A percentile compares a stretch with the other conserved stretches of the same genome.
Evolutionary conservation across 2,113 vertebrate species (phyloP).

Genomic region (Dipodomys merriami): DNA sequence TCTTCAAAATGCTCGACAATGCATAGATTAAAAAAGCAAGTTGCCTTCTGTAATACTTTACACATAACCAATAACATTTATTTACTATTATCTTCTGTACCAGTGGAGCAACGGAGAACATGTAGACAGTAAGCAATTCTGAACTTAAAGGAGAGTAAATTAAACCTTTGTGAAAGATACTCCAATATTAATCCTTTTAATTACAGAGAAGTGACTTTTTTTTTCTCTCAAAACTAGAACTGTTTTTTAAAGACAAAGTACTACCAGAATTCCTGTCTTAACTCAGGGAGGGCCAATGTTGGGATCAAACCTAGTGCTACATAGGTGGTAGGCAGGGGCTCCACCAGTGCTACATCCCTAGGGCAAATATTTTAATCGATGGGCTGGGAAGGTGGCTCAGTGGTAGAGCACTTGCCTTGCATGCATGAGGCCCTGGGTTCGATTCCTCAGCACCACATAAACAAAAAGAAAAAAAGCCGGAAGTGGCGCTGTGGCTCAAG

Average conservation of each 20-base stretch:
- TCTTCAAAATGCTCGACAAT: slow-evolving; percentile 85
- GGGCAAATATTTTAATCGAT: neutral
- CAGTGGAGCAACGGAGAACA: slow-evolving; percentile 57
- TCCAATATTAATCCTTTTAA: neutral
- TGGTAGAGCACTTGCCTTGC: no score
- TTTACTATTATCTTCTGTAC: slow-evolving; percentile 71
- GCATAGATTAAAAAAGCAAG: slow-evolving; percentile 90
- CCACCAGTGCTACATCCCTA: neutral
- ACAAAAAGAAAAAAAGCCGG: no score
- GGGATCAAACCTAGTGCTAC: neutral
- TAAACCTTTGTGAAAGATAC: neutral
- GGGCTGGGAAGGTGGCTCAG: no score
- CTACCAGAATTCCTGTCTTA: slow-evolving; percentile 33
- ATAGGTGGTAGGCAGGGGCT: neutral
- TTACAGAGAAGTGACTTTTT: neutral
- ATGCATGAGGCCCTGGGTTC: no score
- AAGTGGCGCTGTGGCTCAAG: no score
- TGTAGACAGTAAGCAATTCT: neutral
- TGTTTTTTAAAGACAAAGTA: neutral
- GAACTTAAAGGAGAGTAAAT: neutral
- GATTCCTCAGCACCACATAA: no score
- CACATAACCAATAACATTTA: slow-evolving; percentile 81
- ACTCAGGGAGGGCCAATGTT: neutral
- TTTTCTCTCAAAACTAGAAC: neutral
- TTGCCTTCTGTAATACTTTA: slow-evolving; percentile 86